Evolutionary conservation across 2,113 vertebrate genomes (phyloP), one percentile per base, ranked within the genome.

Genomic region (Gymnarchus niloticus): DNA sequence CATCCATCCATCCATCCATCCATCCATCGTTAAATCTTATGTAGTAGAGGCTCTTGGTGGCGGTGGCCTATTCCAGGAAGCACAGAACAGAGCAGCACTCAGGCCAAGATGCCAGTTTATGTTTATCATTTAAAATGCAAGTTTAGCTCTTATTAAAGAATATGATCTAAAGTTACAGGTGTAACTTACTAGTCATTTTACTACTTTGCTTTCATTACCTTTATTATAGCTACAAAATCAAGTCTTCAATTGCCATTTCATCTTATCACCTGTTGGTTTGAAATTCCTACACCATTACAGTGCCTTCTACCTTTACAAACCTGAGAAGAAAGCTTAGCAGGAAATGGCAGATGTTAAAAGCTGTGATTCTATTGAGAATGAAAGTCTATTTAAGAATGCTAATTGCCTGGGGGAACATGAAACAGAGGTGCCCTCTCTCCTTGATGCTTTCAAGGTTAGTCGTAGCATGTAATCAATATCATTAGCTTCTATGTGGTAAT

Each of bases 391-490:
- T 83, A 37, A 59, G 82, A 52, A 28, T 25, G 5, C 52, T 73
- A 25, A 37, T 52, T 25, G n/a, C 61, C 77, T 25, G 82, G 65
- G 28, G 86, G 87, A 25, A 46, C 46, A 44, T 9, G 17, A 23
- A 73, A 52, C 19, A n/a, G 23, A 41, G 25, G 23, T 76, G 19
- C 83, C 56, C 5, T 83, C 48, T n/a, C 1, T 44, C 59, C 84
- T 78, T 83, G 86, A 83, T 83, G 56, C 61, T 90, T 89, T 88
- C 83, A 84, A 89, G 86, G 89, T 88, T 91, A 87, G 82, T 83
- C 86, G 84, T 57, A 91, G 89, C 91, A 92, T 85, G 85, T 91
- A 93, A 91, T 93, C 92, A 88, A 92, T 91, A 44, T 83, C 85
- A 91, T 91, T 91, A 91, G 92, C 88, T 87, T 87, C 88, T 89